Conservation (phyloP, 2,797 vertebrate genomes). For the Silurus lanzhouensis region DNA sequence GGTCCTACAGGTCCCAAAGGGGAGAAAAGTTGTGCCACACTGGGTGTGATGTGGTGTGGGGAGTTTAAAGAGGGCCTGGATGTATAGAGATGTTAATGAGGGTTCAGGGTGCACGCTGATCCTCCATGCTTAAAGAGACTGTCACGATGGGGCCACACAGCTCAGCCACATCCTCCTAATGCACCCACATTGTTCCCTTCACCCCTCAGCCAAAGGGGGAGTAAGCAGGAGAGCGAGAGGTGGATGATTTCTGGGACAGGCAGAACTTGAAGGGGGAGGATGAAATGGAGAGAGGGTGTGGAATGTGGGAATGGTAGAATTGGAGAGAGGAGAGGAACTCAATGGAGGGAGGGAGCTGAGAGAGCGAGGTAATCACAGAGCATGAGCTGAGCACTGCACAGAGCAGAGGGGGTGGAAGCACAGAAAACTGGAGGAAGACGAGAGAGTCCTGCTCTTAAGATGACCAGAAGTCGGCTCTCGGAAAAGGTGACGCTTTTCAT, state of each 20-base stretch:
- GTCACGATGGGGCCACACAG: constrained; percentile 49
- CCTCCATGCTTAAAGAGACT: constrained; percentile 49
- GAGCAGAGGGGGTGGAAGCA: constrained; percentile 33
- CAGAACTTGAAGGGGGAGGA: constrained; percentile 34
- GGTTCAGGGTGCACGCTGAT: constrained; percentile 44
- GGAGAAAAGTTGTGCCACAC: constrained; percentile 6
- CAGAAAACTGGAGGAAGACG: constrained; percentile 32
- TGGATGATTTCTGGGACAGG: constrained; percentile 26
- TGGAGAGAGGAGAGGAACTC: constrained; percentile 8
- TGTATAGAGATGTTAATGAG: constrained; percentile 60
- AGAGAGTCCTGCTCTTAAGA: constrained; percentile 42
- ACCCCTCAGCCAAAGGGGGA: constrained; percentile 40
- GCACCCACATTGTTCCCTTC: constrained; percentile 52
- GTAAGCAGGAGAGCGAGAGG: constrained; percentile 5
- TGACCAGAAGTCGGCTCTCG: constrained; percentile 52
- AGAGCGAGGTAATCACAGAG: constrained; percentile 28
- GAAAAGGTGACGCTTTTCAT: constrained; percentile 43
- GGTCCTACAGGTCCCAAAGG: constrained; percentile 15
- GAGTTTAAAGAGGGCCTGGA: constrained; percentile 42
- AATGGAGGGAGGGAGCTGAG: constrained; percentile 35
- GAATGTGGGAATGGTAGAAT: constrained; percentile 29
- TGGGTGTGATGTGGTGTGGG: constrained; percentile 3
- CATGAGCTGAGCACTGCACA: constrained; percentile 29
- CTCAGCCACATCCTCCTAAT: constrained; percentile 47
- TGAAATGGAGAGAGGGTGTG: constrained; percentile 35